Conservation (phyloP, 2,113 vertebrate genomes). For the Vanacampus margaritifer region DNA sequence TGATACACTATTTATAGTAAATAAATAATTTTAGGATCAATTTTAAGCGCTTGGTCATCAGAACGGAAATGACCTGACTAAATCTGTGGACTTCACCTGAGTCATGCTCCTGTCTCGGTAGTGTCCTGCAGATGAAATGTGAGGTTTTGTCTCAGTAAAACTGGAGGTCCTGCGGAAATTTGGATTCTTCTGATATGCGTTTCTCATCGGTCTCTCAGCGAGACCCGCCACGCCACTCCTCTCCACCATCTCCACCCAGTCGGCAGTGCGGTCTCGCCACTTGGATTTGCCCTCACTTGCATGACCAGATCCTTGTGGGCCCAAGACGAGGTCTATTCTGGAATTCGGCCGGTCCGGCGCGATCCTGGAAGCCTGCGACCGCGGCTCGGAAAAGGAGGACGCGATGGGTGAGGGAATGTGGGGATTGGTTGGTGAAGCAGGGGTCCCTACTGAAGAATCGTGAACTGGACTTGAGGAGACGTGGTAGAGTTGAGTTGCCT, state of each 20-base stretch:
- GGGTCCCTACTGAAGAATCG: slow-evolving; percentile 78
- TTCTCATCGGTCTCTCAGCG: slow-evolving; percentile 17
- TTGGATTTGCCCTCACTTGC: slow-evolving; percentile 54
- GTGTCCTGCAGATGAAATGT: slow-evolving; percentile 60
- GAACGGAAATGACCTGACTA: slow-evolving; percentile 19
- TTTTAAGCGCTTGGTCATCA: too few relatives aligned
- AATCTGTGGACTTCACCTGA: slow-evolving; percentile 47
- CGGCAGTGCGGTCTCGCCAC: slow-evolving; percentile 74
- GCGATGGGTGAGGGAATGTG: slow-evolving; percentile 57
- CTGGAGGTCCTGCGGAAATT: slow-evolving; percentile 89
- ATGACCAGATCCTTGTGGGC: slow-evolving; percentile 60
- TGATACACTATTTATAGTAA: too few relatives aligned
- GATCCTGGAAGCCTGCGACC: slow-evolving; percentile 38
- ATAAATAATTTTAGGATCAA: too few relatives aligned
- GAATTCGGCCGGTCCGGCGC: slow-evolving; percentile 65
- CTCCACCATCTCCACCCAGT: slow-evolving; percentile 79
- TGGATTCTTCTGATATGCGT: slow-evolving; percentile 65
- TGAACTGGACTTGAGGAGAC: slow-evolving; percentile 90
- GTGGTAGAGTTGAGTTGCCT: slow-evolving; percentile 90
- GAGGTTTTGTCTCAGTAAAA: slow-evolving; percentile 83
- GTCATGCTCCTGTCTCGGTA: slow-evolving; percentile 93
- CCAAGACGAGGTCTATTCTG: slow-evolving; percentile 66
- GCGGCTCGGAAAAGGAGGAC: slow-evolving; percentile 72
- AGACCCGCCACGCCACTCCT: slow-evolving; percentile 57
- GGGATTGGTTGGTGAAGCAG: slow-evolving; percentile 61